Evolutionary conservation across 1,140 invertebrate species (phyloP), one percentile per base, ranked within the genome.

Genomic region (Dinoponera quadriceps): DNA sequence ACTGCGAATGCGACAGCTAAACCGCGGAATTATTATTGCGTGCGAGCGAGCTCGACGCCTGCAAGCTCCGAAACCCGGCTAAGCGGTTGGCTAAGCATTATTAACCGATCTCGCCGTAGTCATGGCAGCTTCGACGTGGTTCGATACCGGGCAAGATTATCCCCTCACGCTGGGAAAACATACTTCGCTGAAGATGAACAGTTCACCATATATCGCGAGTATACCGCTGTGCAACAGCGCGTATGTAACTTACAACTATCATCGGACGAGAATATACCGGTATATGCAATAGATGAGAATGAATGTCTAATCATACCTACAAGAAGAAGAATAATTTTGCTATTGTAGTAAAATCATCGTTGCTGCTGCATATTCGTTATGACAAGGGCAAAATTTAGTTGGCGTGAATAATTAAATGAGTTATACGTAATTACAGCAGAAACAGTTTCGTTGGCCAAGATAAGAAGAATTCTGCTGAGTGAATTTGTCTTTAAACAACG

Each of bases 1-100:
- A 55, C 59, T 51, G 29, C 68, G 57, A 27, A 22, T 51, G 59
- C 33, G 44, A 69, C 75, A 16, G 65, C 33, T 18, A 51, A 33
- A 84, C 77, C 49, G 49, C 51, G 38, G 25, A 33, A 73, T 72
- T 63, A 72, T 82, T 84, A 84, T 72, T 82, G 54, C 49, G 18
- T 82, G 54, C 49, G 18, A 48, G 25, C 69, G 27, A 38, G 44
- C 62, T 4, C 33, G 22, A 38, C 27, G 44, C 13, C 57, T 33
- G 51, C 14, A 44, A 80, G 44, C 44, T 62, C 18, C 78, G 78
- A 62, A 59, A 62, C 16, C 44, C 44, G 38, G 73, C 49, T 74
- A 18, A 54, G 18, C 59, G 62, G 7, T 14, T 5, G 48, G 14
- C 1, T 4, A 18, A 25, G 18, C 75, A 71, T 80, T 80, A 80